Evolutionary conservation across 2,797 vertebrate species (phyloP).

Genomic region (Melanotaenia trifasciata): DNA sequence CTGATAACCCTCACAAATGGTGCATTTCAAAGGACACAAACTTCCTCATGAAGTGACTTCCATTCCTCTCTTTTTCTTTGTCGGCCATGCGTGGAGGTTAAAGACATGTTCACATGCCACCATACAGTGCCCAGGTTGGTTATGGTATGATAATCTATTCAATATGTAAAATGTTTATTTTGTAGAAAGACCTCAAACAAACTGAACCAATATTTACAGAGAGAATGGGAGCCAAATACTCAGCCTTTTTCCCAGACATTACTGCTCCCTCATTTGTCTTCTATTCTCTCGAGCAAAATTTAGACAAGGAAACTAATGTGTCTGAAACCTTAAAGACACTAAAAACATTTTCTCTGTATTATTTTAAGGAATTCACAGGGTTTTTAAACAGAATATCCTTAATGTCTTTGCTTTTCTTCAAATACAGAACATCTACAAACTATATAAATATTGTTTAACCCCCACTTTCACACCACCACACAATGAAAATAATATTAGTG

Average conservation of each 20-base stretch:
- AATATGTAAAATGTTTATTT: constrained; percentile 85
- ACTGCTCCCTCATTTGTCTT: constrained; percentile 77
- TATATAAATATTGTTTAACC: not conserved
- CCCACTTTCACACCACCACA: not conserved
- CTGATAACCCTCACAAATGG: constrained; percentile 78
- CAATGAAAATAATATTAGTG: not conserved
- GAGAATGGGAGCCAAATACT: constrained; percentile 78
- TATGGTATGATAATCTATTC: constrained; percentile 81
- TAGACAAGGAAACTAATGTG: constrained; percentile 62
- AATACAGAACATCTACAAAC: constrained; percentile 9
- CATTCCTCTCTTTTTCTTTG: constrained; percentile 63
- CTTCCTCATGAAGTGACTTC: constrained; percentile 68
- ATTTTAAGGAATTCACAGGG: constrained; percentile 50
- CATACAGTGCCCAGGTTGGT: constrained; percentile 79
- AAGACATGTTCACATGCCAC: constrained; percentile 85
- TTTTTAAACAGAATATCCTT: constrained; percentile 9
- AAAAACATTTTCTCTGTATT: constrained; percentile 47
- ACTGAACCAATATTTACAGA: constrained; percentile 85
- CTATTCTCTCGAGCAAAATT: constrained; percentile 70
- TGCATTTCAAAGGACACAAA: constrained; percentile 82
- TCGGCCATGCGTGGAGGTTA: constrained; percentile 66
- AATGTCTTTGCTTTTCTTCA: constrained; percentile 18
- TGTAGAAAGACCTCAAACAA: constrained; percentile 78
- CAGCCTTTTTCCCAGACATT: constrained; percentile 79
- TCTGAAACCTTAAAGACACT: constrained; percentile 53